These are phyloP conservation scores for Pogonophryne albipinna DNA, from an alignment of 2,797 vertebrate species.

Conservation along the genomic window DNA sequence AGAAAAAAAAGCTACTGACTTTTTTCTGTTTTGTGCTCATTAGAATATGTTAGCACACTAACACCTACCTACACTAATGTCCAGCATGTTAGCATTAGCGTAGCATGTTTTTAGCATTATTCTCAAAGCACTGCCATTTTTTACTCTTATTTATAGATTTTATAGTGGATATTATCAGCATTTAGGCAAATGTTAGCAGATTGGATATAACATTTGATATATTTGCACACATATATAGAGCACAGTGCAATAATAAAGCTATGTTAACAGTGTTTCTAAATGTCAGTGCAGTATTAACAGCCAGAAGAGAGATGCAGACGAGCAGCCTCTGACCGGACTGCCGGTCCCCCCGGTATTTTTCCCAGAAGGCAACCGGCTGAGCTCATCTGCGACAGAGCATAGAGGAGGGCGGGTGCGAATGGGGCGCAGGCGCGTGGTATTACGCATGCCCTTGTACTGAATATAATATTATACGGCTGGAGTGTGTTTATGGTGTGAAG, in stretches of 20 bases:
- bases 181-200: neutral
- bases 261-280: neutral
- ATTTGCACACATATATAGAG: neutral
- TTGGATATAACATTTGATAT: neutral
- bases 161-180: neutral
- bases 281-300: constrained; percentile 1
- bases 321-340: constrained; percentile 24
- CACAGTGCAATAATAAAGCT: neutral
- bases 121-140: neutral
- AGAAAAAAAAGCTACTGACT: neutral
- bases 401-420: neutral
- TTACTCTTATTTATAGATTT: neutral
- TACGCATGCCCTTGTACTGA: constrained; percentile 19
- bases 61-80: neutral
- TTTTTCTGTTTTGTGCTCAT: neutral
- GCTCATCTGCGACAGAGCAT: constrained; percentile 57
- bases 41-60: neutral
- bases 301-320: constrained; percentile 11
- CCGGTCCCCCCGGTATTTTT: constrained; percentile 25
- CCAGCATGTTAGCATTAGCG: neutral
- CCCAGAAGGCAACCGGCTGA: constrained; percentile 40
- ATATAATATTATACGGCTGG: neutral
- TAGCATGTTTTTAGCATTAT: neutral
- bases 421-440: constrained; percentile 14
- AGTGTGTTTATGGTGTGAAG: constrained; percentile 19